Evolutionary conservation across 2,888 invertebrate genomes (phyloP).

Genomic region (Drosophila diplacantha): DNA sequence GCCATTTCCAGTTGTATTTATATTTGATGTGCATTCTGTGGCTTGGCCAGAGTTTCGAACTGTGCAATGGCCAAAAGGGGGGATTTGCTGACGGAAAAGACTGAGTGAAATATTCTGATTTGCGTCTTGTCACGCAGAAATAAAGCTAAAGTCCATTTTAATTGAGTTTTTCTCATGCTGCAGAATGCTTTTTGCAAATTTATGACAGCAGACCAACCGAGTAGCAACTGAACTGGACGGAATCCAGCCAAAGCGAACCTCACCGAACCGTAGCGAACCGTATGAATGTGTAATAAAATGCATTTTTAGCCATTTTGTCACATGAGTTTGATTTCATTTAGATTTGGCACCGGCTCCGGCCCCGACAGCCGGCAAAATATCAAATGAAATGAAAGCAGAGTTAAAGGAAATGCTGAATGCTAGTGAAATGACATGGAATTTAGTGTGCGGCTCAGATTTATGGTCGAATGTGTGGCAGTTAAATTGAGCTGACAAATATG

Average conservation of each 20-base stretch:
- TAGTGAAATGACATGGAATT: constrained; percentile 35
- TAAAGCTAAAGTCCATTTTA: constrained; percentile 65
- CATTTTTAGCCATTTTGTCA: constrained; percentile 59
- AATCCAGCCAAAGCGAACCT: constrained; percentile 20
- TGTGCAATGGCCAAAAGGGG: background rate
- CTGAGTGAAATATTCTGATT: constrained; percentile 49
- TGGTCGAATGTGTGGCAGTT: constrained; percentile 37
- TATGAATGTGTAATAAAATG: constrained; percentile 52
- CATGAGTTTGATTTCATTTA: constrained; percentile 56
- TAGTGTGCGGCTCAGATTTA: constrained; percentile 30
- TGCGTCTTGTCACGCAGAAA: constrained; percentile 53
- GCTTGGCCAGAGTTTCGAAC: constrained; percentile 26
- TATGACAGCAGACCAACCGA: constrained; percentile 33
- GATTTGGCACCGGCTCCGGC: constrained; percentile 16
- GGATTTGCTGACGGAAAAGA: constrained; percentile 6
- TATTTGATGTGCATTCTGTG: constrained; percentile 49
- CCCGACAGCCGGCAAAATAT: constrained; percentile 26
- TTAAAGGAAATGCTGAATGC: constrained; percentile 23
- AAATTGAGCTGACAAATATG: constrained; percentile 38
- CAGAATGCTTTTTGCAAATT: constrained; percentile 43
- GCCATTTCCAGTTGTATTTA: constrained; percentile 37
- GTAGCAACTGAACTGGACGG: constrained; percentile 15
- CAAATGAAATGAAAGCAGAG: constrained; percentile 30
- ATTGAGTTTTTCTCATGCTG: constrained; percentile 64
- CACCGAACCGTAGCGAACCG: constrained; percentile 30